Conservation (phyloP, 2,888 invertebrate genomes). For the Agrochola lota region DNA sequence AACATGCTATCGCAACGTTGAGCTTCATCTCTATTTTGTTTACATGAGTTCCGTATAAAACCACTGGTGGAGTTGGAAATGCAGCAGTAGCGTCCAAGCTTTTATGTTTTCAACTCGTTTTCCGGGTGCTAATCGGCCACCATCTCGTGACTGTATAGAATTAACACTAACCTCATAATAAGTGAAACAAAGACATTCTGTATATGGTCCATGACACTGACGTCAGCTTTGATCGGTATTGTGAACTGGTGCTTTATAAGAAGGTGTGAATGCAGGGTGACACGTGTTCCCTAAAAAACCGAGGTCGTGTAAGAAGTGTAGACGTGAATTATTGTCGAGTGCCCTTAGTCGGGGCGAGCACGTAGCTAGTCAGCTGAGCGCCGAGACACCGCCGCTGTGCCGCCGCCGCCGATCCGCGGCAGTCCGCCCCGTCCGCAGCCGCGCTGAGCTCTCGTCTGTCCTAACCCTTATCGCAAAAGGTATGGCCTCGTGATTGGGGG, state of each 20-base stretch:
- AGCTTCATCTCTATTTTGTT: slow-evolving; percentile 75
- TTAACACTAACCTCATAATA: slow-evolving; percentile 74
- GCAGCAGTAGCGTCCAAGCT: slow-evolving; percentile 73
- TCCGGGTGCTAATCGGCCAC: slow-evolving; percentile 60
- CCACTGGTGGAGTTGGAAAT: slow-evolving; percentile 69
- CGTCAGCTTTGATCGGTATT: slow-evolving; percentile 65
- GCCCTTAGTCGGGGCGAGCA: slow-evolving; percentile 78
- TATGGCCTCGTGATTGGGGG: slow-evolving; percentile 80
- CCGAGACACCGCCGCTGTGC: slow-evolving; percentile 68
- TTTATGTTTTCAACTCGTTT: slow-evolving; percentile 67
- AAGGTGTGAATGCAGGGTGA: slow-evolving; percentile 43
- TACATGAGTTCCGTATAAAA: slow-evolving; percentile 80
- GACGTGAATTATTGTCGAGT: slow-evolving; percentile 75
- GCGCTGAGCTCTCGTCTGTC: slow-evolving; percentile 76
- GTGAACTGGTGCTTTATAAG: slow-evolving; percentile 58
- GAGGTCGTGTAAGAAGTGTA: slow-evolving; percentile 74
- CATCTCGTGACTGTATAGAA: slow-evolving; percentile 70
- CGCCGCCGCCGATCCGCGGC: slow-evolving; percentile 68
- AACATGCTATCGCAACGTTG: slow-evolving; percentile 65
- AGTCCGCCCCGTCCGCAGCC: slow-evolving; percentile 72
- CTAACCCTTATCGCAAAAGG: slow-evolving; percentile 82
- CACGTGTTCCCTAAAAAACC: slow-evolving; percentile 74
- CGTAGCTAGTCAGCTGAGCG: slow-evolving; percentile 72
- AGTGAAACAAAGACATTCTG: slow-evolving; percentile 74
- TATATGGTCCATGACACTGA: slow-evolving; percentile 62